These are phyloP conservation scores for Centruroides sculpturatus DNA, from an alignment of 1,140 invertebrate species.

Conservation along the genomic window DNA sequence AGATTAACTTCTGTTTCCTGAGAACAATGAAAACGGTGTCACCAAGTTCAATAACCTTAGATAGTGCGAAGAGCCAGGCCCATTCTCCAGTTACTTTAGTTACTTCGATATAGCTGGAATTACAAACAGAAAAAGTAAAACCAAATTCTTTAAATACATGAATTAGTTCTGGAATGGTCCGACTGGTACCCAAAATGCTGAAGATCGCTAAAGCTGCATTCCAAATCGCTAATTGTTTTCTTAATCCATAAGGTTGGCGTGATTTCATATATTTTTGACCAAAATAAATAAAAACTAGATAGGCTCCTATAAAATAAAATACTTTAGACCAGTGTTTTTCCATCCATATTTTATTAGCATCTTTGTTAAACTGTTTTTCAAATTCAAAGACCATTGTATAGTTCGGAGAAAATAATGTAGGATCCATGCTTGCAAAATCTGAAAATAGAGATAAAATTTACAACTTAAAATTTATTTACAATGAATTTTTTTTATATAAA, in stretches of 20 bases:
- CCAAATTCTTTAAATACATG: constrained; percentile 73
- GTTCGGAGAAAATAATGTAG: constrained; percentile 34
- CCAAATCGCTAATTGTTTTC: constrained; percentile 73
- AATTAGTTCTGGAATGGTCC: constrained; percentile 74
- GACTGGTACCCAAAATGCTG: constrained; percentile 77
- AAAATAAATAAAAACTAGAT: constrained; percentile 85
- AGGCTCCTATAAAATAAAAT: constrained; percentile 78
- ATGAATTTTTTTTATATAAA: no score
- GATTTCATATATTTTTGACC: constrained; percentile 80
- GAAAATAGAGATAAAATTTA: no score
- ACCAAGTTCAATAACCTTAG: constrained; percentile 84
- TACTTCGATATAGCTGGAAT: constrained; percentile 75
- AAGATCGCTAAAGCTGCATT: constrained; percentile 81
- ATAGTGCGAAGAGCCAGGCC: constrained; percentile 89
- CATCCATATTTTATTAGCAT: constrained; percentile 83
- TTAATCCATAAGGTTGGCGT: constrained; percentile 70
- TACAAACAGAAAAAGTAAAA: constrained; percentile 84
- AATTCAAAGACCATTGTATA: constrained; percentile 91
- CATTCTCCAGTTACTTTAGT: constrained; percentile 84
- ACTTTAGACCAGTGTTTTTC: constrained; percentile 83
- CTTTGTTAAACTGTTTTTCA: constrained; percentile 80
- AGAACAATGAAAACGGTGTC: constrained; percentile 94
- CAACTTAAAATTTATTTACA: no score
- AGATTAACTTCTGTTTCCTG: constrained; percentile 92
- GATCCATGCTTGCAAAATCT: not conserved